Conservation (phyloP, 2,888 invertebrate species). For the Mechanitis messenoides region DNA sequence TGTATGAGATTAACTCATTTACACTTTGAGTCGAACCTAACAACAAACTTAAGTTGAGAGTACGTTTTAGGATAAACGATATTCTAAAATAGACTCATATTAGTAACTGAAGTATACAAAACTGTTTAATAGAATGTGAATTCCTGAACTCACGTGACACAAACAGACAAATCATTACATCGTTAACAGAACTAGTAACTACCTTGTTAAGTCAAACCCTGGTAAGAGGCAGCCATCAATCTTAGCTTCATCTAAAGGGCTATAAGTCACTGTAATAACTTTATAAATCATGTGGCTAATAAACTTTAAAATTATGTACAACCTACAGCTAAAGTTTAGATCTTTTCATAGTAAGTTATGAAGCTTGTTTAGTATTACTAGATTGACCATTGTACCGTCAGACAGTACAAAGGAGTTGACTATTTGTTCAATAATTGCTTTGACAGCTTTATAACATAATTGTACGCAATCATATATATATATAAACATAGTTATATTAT, state of each 20-base stretch:
- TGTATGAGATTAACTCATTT: slow-evolving; percentile 13
- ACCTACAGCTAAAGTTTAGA: neutral
- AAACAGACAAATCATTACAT: slow-evolving; percentile 18
- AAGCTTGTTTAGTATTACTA: too few species aligned
- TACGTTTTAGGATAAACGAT: neutral
- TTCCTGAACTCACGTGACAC: slow-evolving; percentile 16
- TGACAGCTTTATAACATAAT: slow-evolving; percentile 37
- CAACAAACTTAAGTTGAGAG: too few species aligned
- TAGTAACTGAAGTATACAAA: neutral
- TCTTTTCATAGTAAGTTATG: slow-evolving; percentile 13
- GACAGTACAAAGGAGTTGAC: slow-evolving; percentile 30
- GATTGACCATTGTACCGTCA: neutral
- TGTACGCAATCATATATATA: slow-evolving; percentile 24
- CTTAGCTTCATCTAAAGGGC: slow-evolving; percentile 26
- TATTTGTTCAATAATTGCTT: slow-evolving; percentile 31
- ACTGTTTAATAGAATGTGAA: slow-evolving; percentile 4
- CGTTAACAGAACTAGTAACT: slow-evolving; percentile 18
- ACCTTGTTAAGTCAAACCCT: slow-evolving; percentile 23
- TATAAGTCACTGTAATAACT: slow-evolving; percentile 33
- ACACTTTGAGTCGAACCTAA: neutral
- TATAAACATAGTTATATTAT: too few species aligned
- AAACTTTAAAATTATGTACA: slow-evolving; percentile 3
- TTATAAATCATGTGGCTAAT: slow-evolving; percentile 26
- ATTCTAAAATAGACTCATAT: neutral
- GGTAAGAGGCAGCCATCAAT: slow-evolving; percentile 30